Evolutionary conservation across 2,113 vertebrate genomes (phyloP), one percentile per base, ranked within the genome.

Genomic region (Muntiacus reevesi): DNA sequence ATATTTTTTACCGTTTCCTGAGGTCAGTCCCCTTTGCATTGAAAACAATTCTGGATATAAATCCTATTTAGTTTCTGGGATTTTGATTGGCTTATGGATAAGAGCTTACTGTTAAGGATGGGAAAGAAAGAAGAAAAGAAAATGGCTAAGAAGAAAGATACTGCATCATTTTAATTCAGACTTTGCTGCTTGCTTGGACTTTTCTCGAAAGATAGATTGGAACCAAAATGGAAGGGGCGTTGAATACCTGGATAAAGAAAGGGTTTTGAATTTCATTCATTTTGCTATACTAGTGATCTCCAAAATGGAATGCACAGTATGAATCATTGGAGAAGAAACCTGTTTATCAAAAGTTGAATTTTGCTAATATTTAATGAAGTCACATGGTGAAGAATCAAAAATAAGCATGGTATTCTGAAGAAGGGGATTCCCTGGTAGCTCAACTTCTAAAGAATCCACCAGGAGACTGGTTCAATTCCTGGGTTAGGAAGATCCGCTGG

Each of bases 311-410:
- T 55, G 9, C 25, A n/a, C 6, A 78, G 9, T 71, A 19, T 57
- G 45, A 97, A 87, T 60, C 17, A 45, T 33, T 91, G 14, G 19
- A 95, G 83, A 93, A 94, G 89, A 96, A 94, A 84, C 62, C 19
- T 62, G 17, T 55, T 55, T 74, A 47, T 79, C 95, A 89, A 54
- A 79, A 82, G 21, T 67, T 90, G 47, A 50, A 33, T 87, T 94
- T 96, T 94, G 57, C 59, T 89, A 52, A 52, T 96, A 43, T 64
- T 74, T 92, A 87, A n/a, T 84, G 83, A 71, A n/a, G 6, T 90
- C 47, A 67, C 8, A 3, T 54, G 17, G 1, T 79, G 30, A 92
- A 27, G 17, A 57, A 25, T 90, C 25, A 95, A 94, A 83, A 95
- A 67, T 40, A 79, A 30, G 9, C 30, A 28, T 43, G 30, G 7